Percentiles rank a stretch among this genome's conserved stretches.
These are phyloP conservation scores for Florisuga fusca DNA, from an alignment of 2,797 vertebrate species.

Conservation along the genomic window DNA sequence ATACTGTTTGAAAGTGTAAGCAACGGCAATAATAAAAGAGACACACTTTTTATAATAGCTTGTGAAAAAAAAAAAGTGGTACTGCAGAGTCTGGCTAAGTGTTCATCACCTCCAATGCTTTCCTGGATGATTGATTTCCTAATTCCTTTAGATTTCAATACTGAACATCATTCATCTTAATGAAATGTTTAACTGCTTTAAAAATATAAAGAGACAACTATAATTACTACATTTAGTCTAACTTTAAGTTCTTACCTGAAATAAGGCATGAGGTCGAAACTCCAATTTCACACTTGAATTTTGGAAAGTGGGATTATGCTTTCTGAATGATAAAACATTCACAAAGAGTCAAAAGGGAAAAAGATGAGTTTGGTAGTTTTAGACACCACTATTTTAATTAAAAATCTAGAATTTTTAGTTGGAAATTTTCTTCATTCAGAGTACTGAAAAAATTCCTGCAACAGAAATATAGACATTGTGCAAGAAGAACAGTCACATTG, in stretches of 20 bases:
- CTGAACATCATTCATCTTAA: neutral
- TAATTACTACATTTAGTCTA: neutral
- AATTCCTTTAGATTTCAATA: slow-evolving; percentile 5
- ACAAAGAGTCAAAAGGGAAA: neutral
- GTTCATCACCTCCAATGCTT: neutral
- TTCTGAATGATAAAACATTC: neutral
- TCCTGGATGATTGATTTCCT: neutral
- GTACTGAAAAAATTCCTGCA: neutral
- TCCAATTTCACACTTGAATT: neutral
- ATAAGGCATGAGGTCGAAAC: neutral
- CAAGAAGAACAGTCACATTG: neutral
- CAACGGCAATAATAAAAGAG: neutral
- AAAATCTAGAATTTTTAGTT: neutral
- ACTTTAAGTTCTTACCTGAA: neutral
- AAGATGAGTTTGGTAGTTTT: neutral
- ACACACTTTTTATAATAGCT: neutral
- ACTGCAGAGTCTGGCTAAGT: neutral
- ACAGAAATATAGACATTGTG: neutral
- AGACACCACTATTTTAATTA: neutral
- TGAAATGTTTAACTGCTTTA: neutral
- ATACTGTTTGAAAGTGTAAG: neutral
- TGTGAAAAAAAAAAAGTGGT: neutral
- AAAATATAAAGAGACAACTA: neutral
- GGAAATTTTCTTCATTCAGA: neutral
- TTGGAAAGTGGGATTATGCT: neutral